Evolutionary conservation across 2,113 vertebrate genomes (phyloP).

Genomic region (Zapornia atra): DNA sequence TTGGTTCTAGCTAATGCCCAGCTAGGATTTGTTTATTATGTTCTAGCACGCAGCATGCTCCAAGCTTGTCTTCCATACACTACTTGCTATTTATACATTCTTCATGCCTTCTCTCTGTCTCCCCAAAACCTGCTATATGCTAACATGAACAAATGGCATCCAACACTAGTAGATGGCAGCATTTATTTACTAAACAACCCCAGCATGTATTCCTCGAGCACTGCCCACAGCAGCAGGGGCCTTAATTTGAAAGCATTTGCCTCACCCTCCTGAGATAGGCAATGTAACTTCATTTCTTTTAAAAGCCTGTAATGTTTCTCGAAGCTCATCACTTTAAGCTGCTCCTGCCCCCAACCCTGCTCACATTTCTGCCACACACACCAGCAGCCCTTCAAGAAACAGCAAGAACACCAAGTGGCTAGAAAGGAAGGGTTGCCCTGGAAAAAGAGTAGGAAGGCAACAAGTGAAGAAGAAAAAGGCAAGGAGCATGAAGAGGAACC

Average conservation of each 20-base stretch:
- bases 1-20: not conserved
- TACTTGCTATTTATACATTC: not conserved
- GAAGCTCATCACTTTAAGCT: not conserved
- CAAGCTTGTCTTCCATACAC: not conserved
- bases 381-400: not conserved
- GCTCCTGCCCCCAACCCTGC: not conserved
- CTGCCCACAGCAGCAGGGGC: not conserved
- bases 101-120: not conserved
- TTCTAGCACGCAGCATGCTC: not conserved
- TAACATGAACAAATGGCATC: not conserved
- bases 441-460: not conserved
- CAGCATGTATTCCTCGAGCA: not conserved
- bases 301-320: not conserved
- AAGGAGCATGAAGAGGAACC: not conserved
- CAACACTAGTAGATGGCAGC: not conserved
- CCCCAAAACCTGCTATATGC: not conserved
- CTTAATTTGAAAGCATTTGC: not conserved
- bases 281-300: not conserved
- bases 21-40: not conserved
- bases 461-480: not conserved
- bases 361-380: rapidly evolving
- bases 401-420: not conserved
- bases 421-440: not conserved
- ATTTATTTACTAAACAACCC: not conserved
- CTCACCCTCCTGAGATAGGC: not conserved